Conservation (phyloP, 2,113 vertebrate genomes). For the Columba livia region DNA sequence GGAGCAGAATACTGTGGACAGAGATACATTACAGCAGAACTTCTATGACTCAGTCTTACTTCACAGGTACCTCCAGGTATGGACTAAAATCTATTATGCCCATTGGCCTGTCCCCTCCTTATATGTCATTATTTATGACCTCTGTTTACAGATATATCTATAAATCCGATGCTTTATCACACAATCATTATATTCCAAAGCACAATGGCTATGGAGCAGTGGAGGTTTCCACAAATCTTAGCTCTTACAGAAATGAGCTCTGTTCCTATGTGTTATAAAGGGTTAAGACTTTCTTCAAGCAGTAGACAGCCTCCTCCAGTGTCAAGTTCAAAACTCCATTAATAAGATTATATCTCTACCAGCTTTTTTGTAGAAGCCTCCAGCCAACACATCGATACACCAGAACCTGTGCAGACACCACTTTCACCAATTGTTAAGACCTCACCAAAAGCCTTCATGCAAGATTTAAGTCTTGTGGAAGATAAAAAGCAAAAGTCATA, state of each 20-base stretch:
- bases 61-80: not conserved
- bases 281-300: not conserved
- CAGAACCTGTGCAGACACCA: not conserved
- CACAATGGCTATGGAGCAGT: not conserved
- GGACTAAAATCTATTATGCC: not conserved
- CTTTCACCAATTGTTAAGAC: not conserved
- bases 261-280: not conserved
- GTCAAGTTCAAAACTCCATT: not conserved
- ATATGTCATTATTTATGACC: not conserved
- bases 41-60: not conserved
- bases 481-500: not conserved
- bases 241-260: not conserved
- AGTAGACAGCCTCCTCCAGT: not conserved
- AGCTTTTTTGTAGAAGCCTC: not conserved
- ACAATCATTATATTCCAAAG: not conserved
- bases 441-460: not conserved
- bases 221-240: not conserved
- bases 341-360: not conserved
- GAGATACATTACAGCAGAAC: not conserved
- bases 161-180: not conserved
- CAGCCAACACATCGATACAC: not conserved
- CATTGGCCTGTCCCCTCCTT: not conserved
- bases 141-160: not conserved
- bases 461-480: not conserved
- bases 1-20: not conserved